phyloP scores from a whole-genome alignment of 1,140 invertebrate species.

The Drosophila prosaltans region DNA sequence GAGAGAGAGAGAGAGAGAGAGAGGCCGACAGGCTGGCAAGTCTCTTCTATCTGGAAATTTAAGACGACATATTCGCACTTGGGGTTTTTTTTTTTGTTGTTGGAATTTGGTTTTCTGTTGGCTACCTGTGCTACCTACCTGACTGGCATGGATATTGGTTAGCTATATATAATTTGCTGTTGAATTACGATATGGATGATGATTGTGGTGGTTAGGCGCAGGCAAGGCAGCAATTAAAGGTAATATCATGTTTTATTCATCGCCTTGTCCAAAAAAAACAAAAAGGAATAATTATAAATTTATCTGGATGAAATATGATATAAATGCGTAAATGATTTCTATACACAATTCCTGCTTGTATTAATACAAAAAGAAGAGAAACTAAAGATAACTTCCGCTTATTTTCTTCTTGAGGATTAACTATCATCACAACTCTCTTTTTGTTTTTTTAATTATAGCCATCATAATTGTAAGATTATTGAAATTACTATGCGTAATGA shows the following conservation, averaged over 20 bases:
- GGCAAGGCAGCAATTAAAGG: neutral
- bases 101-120: neutral
- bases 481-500: neutral
- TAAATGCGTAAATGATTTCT: neutral
- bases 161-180: conserved; percentile 14
- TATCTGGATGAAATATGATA: conserved; percentile 4
- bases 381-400: neutral
- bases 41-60: conserved; percentile 23
- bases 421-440: neutral
- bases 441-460: neutral
- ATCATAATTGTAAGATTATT: neutral
- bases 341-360: neutral
- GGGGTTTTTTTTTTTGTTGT: neutral
- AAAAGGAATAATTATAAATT: conserved; percentile 7
- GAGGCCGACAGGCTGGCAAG: no score
- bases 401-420: neutral
- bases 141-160: neutral
- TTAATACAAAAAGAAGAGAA: neutral
- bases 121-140: neutral
- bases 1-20: no score
- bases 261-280: neutral
- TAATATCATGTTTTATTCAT: conserved; percentile 11
- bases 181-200: conserved; percentile 27
- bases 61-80: conserved; percentile 34
- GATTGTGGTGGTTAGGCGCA: conserved; percentile 6